A percentile compares a stretch with the other conserved stretches of the same genome.
These are phyloP conservation scores for Atherix ibis DNA, from an alignment of 2,888 invertebrate species.

Conservation along the genomic window DNA sequence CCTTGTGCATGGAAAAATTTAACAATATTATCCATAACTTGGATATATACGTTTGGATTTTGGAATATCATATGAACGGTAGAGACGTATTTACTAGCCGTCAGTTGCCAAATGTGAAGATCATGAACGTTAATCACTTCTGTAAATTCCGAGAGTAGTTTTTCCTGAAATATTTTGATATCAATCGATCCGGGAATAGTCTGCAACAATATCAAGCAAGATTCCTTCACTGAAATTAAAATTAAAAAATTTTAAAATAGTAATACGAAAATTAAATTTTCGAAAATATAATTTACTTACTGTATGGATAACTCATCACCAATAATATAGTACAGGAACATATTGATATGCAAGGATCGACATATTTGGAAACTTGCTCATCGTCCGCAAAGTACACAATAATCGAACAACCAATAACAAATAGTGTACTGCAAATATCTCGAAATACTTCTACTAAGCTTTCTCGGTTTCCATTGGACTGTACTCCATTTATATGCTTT, in stretches of 20 bases:
- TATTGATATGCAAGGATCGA: conserved; percentile 62
- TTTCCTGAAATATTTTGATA: conserved; percentile 48
- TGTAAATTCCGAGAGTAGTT: conserved; percentile 48
- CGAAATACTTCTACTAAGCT: conserved; percentile 43
- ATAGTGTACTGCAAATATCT: conserved; percentile 50
- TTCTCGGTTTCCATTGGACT: conserved; percentile 6
- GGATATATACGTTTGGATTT: conserved; percentile 43
- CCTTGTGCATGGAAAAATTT: conserved; percentile 66
- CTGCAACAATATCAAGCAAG: conserved; percentile 74
- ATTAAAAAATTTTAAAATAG: conserved; percentile 8
- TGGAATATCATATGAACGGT: conserved; percentile 69
- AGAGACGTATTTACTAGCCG: conserved; percentile 61
- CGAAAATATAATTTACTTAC: no score
- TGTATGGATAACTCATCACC: conserved; percentile 63
- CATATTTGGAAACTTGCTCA: conserved; percentile 46
- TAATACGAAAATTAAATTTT: conserved; percentile 4
- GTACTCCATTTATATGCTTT: neutral
- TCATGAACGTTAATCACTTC: conserved; percentile 67
- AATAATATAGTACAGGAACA: conserved; percentile 54
- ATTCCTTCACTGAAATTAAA: conserved; percentile 61
- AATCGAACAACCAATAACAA: conserved; percentile 53
- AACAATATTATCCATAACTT: conserved; percentile 44
- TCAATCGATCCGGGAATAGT: conserved; percentile 84
- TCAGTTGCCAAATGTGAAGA: conserved; percentile 78
- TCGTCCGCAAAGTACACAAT: conserved; percentile 42